Evolutionary conservation across 2,888 invertebrate species (phyloP).

Genomic region (Drosophila tripunctata): DNA sequence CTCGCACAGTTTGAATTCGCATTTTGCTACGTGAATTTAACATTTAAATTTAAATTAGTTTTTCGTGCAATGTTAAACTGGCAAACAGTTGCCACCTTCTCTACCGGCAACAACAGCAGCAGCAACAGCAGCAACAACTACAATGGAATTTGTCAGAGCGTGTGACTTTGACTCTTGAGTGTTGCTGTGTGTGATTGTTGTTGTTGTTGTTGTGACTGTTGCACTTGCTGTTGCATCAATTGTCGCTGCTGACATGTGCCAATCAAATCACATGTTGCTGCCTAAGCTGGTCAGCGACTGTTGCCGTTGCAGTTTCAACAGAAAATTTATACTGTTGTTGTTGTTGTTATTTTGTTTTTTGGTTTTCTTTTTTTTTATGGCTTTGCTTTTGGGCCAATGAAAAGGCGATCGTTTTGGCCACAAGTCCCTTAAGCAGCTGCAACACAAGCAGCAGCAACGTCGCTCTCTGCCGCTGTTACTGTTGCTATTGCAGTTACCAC

Average conservation of each 20-base stretch:
- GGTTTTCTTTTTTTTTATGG: neutral
- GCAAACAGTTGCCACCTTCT: constrained; percentile 56
- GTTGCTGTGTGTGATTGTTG: constrained; percentile 5
- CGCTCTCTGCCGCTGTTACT: neutral
- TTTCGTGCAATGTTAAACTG: constrained; percentile 72
- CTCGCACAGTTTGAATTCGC: constrained; percentile 46
- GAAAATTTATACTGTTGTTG: too few relatives aligned
- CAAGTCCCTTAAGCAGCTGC: constrained; percentile 4
- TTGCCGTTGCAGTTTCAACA: constrained; percentile 18
- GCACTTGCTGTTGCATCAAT: constrained; percentile 12
- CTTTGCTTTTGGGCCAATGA: constrained; percentile 21
- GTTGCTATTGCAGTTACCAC: neutral
- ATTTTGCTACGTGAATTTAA: constrained; percentile 70
- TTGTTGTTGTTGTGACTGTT: constrained; percentile 9
- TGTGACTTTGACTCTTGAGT: constrained; percentile 48
- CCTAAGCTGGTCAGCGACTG: neutral
- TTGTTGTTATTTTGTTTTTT: too few relatives aligned
- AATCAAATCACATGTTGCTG: constrained; percentile 27
- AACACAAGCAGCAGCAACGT: neutral
- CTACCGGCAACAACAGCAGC: constrained; percentile 9
- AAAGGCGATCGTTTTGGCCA: constrained; percentile 31
- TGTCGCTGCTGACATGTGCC: constrained; percentile 46
- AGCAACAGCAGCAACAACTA: constrained; percentile 19
- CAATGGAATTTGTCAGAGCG: constrained; percentile 57
- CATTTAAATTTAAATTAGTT: constrained; percentile 82